Conservation (phyloP, 2,797 vertebrate species). For the Ctenopoma multispine region DNA sequence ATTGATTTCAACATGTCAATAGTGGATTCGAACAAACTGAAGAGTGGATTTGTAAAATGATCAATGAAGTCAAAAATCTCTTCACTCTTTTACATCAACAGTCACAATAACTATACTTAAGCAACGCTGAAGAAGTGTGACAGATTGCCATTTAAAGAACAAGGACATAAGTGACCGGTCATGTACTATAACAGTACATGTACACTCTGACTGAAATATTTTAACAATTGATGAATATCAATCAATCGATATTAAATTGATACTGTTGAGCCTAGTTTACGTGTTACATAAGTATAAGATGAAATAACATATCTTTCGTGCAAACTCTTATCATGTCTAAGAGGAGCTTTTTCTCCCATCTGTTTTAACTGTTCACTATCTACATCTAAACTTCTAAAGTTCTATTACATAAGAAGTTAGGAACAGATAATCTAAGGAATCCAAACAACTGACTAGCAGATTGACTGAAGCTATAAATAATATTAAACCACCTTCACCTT, state of each 20-base stretch:
- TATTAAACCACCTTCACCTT: conserved; percentile 30
- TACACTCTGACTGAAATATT: background rate
- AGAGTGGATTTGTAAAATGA: no score
- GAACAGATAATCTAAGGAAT: conserved; percentile 24
- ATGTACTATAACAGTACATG: background rate
- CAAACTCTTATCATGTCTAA: background rate
- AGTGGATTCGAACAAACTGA: no score
- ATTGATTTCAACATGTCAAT: no score
- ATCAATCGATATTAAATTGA: no score
- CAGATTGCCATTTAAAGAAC: conserved; percentile 5
- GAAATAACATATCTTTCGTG: background rate
- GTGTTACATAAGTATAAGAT: no score
- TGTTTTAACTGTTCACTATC: background rate
- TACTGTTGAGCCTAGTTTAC: background rate
- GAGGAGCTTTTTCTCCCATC: background rate
- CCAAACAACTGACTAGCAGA: conserved; percentile 8
- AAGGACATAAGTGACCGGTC: conserved; percentile 1
- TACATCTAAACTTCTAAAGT: conserved; percentile 9
- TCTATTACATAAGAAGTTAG: conserved; percentile 9
- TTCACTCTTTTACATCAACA: no score
- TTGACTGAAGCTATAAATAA: conserved; percentile 14
- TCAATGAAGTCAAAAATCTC: no score
- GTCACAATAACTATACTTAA: background rate
- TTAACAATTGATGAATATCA: no score
- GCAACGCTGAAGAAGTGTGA: background rate